Conservation (phyloP, 2,797 vertebrate genomes). For the Podargus strigoides region DNA sequence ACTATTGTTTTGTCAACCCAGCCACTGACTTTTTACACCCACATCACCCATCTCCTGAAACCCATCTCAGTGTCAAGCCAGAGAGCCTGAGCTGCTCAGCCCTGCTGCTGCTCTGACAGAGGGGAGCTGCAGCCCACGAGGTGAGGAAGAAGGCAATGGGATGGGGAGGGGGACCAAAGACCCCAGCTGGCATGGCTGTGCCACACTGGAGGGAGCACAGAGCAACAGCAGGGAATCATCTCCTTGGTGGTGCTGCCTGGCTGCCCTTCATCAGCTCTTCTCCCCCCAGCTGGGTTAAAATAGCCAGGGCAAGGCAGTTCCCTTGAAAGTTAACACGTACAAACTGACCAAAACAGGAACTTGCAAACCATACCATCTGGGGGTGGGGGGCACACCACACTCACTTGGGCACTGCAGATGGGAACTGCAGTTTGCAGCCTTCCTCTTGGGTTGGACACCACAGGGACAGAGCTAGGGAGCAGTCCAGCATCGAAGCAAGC, state of each 20-base stretch:
- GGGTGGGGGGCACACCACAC: not conserved
- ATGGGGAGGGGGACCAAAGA: not conserved
- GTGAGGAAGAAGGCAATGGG: not conserved
- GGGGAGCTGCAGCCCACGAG: not conserved
- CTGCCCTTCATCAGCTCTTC: not conserved
- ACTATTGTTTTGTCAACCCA: not conserved
- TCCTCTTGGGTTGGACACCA: not conserved
- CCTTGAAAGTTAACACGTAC: not conserved
- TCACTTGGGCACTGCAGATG: not conserved
- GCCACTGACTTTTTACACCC: not conserved
- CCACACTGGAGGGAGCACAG: too few species aligned
- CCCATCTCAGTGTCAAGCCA: not conserved
- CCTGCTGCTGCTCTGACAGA: not conserved
- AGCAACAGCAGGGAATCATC: too few species aligned
- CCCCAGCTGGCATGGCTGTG: not conserved
- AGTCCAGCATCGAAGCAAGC: too few species aligned
- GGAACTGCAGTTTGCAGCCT: not conserved
- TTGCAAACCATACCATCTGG: not conserved
- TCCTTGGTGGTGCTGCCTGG: too few species aligned
- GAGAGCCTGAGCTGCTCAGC: not conserved
- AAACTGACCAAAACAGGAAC: not conserved
- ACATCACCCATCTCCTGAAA: not conserved
- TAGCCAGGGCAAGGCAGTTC: not conserved
- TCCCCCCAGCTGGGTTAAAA: not conserved
- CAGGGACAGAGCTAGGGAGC: too few species aligned